These are phyloP conservation scores for Porites cylindrica DNA, from an alignment of 92 coral and sea anemone species.

Conservation along the genomic window DNA sequence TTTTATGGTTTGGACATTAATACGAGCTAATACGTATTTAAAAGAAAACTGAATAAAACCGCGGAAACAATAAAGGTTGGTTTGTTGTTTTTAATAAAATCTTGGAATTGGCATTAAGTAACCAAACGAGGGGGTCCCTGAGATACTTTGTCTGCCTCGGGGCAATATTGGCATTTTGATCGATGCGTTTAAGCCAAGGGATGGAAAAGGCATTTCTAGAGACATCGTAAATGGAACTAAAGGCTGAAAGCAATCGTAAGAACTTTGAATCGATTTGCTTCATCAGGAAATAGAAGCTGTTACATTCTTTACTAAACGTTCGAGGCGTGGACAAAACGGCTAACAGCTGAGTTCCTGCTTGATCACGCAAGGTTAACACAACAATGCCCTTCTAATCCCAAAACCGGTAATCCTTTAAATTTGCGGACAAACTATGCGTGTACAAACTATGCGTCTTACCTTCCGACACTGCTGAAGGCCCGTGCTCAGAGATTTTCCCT, in stretches of 20 bases:
- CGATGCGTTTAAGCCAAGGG: neutral
- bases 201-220: neutral
- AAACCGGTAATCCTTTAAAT: conserved; percentile 11
- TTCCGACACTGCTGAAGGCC: conserved; percentile 23
- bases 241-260: neutral
- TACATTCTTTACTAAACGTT: neutral
- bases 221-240: too few relatives aligned
- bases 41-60: too few relatives aligned
- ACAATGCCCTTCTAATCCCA: neutral
- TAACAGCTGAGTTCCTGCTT: neutral
- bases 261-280: neutral
- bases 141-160: neutral
- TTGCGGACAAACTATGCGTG: neutral
- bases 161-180: neutral
- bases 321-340: neutral
- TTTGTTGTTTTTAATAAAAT: too few relatives aligned
- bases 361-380: neutral
- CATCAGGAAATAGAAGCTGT: neutral
- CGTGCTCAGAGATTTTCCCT: conserved; percentile 14
- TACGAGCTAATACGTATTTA: too few relatives aligned
- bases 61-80: too few relatives aligned
- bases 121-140: too few relatives aligned
- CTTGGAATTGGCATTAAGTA: too few relatives aligned
- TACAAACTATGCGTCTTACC: conserved; percentile 12
- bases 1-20: too few relatives aligned